phyloP scores from a whole-genome alignment of 2,797 vertebrate genomes.

The Arctocebus calabarensis region DNA sequence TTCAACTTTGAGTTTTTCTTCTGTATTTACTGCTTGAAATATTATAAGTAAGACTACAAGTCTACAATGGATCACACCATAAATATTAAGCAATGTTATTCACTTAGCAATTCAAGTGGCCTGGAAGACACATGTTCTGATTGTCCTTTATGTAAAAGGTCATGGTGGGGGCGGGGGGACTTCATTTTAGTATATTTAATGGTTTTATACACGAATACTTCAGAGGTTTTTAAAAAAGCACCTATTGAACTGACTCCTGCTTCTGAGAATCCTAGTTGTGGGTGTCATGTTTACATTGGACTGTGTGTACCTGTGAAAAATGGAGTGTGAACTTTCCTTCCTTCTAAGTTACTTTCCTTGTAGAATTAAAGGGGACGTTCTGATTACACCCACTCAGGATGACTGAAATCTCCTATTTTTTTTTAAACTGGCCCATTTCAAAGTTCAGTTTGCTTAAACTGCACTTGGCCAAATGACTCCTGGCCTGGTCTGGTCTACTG shows the following conservation, averaged over 20 bases:
- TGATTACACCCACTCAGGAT: accelerated
- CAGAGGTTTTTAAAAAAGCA: background rate
- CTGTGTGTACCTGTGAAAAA: background rate
- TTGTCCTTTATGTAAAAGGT: background rate
- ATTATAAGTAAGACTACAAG: background rate
- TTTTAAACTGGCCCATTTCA: background rate
- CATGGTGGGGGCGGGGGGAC: background rate
- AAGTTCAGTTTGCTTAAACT: background rate
- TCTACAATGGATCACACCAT: background rate
- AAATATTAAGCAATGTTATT: background rate
- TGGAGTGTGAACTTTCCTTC: background rate
- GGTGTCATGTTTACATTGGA: background rate
- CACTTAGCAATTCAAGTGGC: background rate
- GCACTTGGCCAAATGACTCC: background rate
- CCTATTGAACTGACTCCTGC: background rate
- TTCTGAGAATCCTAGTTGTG: background rate
- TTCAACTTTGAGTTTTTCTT: background rate
- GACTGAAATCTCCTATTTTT: background rate
- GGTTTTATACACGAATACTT: background rate
- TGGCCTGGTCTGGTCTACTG: background rate
- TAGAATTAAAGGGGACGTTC: background rate
- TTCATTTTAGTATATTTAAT: background rate
- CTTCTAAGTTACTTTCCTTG: background rate
- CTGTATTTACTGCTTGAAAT: background rate
- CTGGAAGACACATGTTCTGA: background rate